Conservation (phyloP, 2,888 invertebrate species). For the Calameuta idolon region DNA sequence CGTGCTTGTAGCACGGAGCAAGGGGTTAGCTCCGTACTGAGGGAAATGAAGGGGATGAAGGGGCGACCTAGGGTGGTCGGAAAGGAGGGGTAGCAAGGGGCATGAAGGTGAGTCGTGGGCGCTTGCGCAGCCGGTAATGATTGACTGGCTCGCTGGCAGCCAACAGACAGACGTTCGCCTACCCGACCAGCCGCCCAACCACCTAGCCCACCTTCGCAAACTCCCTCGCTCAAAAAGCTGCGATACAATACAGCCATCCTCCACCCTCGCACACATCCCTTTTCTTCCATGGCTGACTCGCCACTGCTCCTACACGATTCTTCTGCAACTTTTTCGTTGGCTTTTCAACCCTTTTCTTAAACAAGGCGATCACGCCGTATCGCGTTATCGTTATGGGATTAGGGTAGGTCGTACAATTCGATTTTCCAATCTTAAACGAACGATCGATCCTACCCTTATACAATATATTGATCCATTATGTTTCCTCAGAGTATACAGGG, state of each 20-base stretch:
- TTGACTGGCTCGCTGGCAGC: conserved; percentile 68
- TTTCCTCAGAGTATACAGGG: neutral
- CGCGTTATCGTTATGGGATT: neutral
- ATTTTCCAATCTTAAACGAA: neutral
- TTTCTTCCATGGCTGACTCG: conserved; percentile 37
- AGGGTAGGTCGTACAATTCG: neutral
- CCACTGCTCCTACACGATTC: conserved; percentile 26
- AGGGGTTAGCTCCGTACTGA: conserved; percentile 56
- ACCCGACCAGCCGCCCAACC: conserved; percentile 45
- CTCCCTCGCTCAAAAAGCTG: conserved; percentile 47
- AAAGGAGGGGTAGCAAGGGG: conserved; percentile 29
- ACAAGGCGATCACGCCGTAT: neutral
- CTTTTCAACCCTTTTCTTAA: conserved; percentile 43
- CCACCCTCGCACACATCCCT: conserved; percentile 28
- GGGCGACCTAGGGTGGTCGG: conserved; percentile 27
- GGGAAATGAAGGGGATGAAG: conserved; percentile 48
- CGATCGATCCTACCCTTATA: neutral
- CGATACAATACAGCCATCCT: conserved; percentile 49
- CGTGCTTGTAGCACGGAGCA: conserved; percentile 61
- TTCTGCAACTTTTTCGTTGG: conserved; percentile 38
- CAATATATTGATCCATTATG: neutral
- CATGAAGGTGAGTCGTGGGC: conserved; percentile 40
- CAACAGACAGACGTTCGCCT: conserved; percentile 67
- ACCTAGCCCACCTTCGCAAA: conserved; percentile 27
- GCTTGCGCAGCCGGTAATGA: conserved; percentile 66